Base-by-base conservation (phyloP, 1,140 invertebrate genomes). In the Drosophila nikananu region DNA sequence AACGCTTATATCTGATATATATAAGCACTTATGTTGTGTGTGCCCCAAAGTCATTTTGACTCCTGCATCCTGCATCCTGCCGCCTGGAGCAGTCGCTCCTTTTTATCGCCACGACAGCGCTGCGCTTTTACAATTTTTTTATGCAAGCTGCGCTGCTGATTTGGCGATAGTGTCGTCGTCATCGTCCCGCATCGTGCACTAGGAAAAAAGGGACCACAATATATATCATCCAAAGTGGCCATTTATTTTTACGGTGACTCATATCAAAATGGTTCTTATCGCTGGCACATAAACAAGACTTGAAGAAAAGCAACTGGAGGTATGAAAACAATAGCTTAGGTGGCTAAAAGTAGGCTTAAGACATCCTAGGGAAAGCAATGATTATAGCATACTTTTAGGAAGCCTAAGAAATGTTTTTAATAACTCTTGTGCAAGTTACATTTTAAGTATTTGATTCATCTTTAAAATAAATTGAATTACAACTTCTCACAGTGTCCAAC, bases 131-230 rank as follows among this genome's bases (percentile, higher is more conserved):
- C 67, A 87, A 87, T 87, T 87, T 87, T 87, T 83, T 81, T 89
- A 83, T 89, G 84, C 86, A 72, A 78, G 86, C 86, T 68, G 77
- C 84, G 68, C 83, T 83, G 70, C 86, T 89, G 84, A 89, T 89
- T 89, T 90, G 81, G 81, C 75, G 84, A 89, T 89, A 89, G 84
- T 81, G 82, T 90, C 86, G 80, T 83, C 81, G 76, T 79, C 60
- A 61, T 65, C 51, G 39, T 54, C 51, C 35, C 35, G 55, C 60
- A 46, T 46, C 19, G n/a, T 46, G 44, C 71, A 78, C 52, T 1
- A 37, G 6, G 23, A n/a, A 27, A 27, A 27, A 27, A 15, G 15
- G 13, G 10, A 41, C n/a, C n/a, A n/a, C n/a, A 17, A 13, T 9
- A 60, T 60, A 21, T 21, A 30, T 41, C 19, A 10, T 27, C 23